Percentiles rank a stretch among this genome's conserved stretches.
These are phyloP conservation scores for Malthinus flaveolus DNA, from an alignment of 2,888 invertebrate genomes.

Conservation along the genomic window DNA sequence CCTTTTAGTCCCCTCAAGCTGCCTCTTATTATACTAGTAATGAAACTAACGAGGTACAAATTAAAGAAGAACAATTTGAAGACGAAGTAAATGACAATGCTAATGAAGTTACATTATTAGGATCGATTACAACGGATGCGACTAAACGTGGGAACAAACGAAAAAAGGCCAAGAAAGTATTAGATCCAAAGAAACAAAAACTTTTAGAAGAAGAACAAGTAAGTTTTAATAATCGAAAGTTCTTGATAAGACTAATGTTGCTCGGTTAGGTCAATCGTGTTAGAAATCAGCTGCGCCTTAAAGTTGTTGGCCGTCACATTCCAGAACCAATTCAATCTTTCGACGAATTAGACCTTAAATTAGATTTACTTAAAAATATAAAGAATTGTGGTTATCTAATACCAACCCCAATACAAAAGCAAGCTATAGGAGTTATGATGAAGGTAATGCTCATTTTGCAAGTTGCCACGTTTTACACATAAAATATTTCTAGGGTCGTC, in stretches of 20 bases:
- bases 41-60: not conserved
- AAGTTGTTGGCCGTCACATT: slow-evolving; percentile 77
- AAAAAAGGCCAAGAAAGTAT: slow-evolving; percentile 47
- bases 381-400: slow-evolving; percentile 68
- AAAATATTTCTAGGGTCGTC: slow-evolving; percentile 62
- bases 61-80: not conserved
- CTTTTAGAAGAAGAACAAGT: slow-evolving; percentile 57
- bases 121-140: slow-evolving; percentile 16
- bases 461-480: slow-evolving; percentile 4
- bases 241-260: too few relatives aligned
- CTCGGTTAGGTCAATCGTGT: slow-evolving; percentile 73
- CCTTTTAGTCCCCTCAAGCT: too few relatives aligned
- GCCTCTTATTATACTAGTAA: too few relatives aligned
- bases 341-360: slow-evolving; percentile 64
- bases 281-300: slow-evolving; percentile 77
- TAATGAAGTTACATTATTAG: slow-evolving; percentile 21
- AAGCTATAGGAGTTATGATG: slow-evolving; percentile 87
- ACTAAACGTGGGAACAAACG: slow-evolving; percentile 12
- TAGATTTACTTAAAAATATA: slow-evolving; percentile 70
- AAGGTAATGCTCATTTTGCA: slow-evolving; percentile 56
- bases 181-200: slow-evolving; percentile 54
- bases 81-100: slow-evolving; percentile 17
- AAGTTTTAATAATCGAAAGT: too few relatives aligned
- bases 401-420: slow-evolving; percentile 92
- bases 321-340: slow-evolving; percentile 77